These are phyloP conservation scores for Micromesistius poutassou DNA, from an alignment of 2,797 vertebrate species.

Conservation along the genomic window DNA sequence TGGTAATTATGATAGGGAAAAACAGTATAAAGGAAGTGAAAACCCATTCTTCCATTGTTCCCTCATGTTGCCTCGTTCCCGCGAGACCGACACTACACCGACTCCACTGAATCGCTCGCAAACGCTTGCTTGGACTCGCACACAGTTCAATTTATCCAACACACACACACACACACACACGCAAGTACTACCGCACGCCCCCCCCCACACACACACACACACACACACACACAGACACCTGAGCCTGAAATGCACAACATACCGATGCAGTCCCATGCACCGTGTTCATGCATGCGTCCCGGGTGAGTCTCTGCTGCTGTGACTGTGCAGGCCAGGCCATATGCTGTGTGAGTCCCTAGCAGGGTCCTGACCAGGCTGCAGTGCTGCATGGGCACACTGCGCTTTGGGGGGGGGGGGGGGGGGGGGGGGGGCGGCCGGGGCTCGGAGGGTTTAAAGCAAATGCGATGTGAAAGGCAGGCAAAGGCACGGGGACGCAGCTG, in stretches of 20 bases:
- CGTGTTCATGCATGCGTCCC: not conserved
- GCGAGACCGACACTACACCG: not conserved
- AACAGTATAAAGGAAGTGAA: not conserved
- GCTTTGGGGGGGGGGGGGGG: conserved; percentile 45
- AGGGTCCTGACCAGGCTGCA: conserved; percentile 23
- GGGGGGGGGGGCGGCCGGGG: conserved; percentile 66
- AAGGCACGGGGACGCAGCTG: conserved; percentile 80
- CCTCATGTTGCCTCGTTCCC: not conserved
- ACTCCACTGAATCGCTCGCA: not conserved
- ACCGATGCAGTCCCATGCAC: conserved; percentile 4
- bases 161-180: not conserved
- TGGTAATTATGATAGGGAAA: not conserved
- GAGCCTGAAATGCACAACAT: not conserved
- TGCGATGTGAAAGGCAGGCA: conserved; percentile 79
- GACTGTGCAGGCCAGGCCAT: conserved; percentile 10
- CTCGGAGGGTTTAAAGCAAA: conserved; percentile 73
- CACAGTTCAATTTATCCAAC: not conserved
- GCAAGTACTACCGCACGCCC: not conserved
- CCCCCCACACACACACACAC: not conserved
- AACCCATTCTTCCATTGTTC: not conserved
- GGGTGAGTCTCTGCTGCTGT: not conserved
- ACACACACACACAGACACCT: not conserved
- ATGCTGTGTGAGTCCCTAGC: conserved; percentile 24
- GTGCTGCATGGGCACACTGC: conserved; percentile 41
- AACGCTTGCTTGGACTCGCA: not conserved